Base-by-base conservation (phyloP, 2,797 vertebrate genomes). In the Phrynocephalus vlangalii region DNA sequence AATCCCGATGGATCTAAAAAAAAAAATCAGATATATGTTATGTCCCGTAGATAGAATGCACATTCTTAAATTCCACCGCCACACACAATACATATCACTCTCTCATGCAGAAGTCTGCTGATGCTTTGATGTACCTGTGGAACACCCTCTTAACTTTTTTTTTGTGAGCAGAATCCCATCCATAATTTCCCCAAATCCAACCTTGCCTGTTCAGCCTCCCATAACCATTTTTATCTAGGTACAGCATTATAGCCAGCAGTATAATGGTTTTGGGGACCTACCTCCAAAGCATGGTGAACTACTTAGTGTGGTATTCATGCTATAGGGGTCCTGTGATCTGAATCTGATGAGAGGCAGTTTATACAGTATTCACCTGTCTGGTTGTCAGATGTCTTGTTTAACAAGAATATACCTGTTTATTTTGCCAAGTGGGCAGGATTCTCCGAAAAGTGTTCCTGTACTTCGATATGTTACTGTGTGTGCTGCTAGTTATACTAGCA, bases 1-100 rank as follows among this genome's bases (percentile, higher is more conserved):
- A 16, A 92, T 83, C 71, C 81, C 94, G 84, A 76, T 82, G 48
- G 5, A 63, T 84, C 92, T 90, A 88, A 80, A 56, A 1, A 67
- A 80, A 67, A 80, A 79, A 50, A 22, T 33, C 38, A 24, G 3
- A 10, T 79, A 6, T 79, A 26, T 63, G 28, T 67, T 2, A 24
- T n/a, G 28, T 16, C 6, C n/a, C 81, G 63, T 16, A 30, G 70
- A 75, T 38, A 73, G 50, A 73, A 73, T 66, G 10, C 73, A 8
- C 52, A 63, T 72, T 44, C n/a, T 28, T 81, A 60, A 33, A 68
- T 73, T 11, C 52, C 15, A 33, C 22, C 77, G 24, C 22, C 77
- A 72, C 13, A 75, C 24, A 30, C 20, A 71, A 28, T 72, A 26
- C 11, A 70, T 68, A 56, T 33, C n/a, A 44, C 9, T 15, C 24